These are phyloP conservation scores for Camponotus floridanus DNA, from an alignment of 1,140 invertebrate species.

Conservation along the genomic window DNA sequence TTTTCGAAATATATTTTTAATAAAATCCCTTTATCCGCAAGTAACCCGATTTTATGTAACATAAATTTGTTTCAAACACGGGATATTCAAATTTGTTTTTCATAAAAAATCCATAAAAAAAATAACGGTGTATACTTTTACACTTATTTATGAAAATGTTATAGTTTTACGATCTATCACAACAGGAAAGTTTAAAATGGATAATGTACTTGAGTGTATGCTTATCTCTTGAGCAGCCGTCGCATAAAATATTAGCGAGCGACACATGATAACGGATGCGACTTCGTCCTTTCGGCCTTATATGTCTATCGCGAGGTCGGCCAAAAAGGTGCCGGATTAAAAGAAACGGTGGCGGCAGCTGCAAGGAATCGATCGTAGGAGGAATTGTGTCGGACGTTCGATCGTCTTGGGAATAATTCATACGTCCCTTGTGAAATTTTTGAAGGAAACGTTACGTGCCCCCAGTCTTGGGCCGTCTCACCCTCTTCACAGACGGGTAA, in stretches of 20 bases:
- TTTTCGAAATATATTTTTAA: background rate
- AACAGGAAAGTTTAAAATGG: background rate
- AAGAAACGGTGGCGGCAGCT: slow-evolving; percentile 55
- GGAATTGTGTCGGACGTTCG: slow-evolving; percentile 49
- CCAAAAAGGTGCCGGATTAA: slow-evolving; percentile 48
- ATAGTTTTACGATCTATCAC: background rate
- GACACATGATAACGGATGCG: slow-evolving; percentile 51
- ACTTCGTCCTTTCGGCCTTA: slow-evolving; percentile 42
- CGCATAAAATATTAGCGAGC: slow-evolving; percentile 12
- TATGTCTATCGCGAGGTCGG: slow-evolving; percentile 45
- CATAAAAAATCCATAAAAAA: background rate
- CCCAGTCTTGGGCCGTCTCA: slow-evolving; percentile 40
- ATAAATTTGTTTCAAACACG: background rate
- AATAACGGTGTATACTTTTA: background rate
- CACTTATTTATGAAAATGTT: background rate
- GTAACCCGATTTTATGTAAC: background rate
- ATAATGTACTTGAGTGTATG: slow-evolving; percentile 9
- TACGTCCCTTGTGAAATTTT: slow-evolving; percentile 63
- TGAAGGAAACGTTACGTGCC: slow-evolving; percentile 58
- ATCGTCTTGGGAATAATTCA: slow-evolving; percentile 67
- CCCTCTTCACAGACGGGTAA: slow-evolving; percentile 58
- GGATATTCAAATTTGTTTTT: background rate
- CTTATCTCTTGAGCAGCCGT: background rate
- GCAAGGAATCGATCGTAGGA: slow-evolving; percentile 45
- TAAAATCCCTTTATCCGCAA: background rate